Evolutionary conservation across 2,888 invertebrate species (phyloP), one percentile per base, ranked within the genome.

Genomic region (Drosophila mimica): DNA sequence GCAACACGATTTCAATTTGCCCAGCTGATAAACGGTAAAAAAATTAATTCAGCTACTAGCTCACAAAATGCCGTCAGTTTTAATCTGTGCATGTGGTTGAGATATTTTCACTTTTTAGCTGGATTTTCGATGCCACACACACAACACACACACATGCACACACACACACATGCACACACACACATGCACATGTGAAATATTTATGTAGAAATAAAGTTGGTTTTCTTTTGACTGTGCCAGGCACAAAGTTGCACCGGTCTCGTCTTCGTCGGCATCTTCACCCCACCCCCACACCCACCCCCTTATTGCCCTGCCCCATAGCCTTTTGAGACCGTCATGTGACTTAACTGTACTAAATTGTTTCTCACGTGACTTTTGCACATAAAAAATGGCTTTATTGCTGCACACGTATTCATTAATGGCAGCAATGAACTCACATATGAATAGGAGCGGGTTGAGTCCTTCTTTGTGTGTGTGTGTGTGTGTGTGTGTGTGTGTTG

Each of bases 321-420:
- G 25, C 4, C 46, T 25, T 46, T 46, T 25, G 46, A 46, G 46
- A 46, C 43, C 54, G 43, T 57, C 56, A 34, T 74, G 73, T 68
- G 71, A 76, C 73, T 83, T 87, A 87, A 82, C 81, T 78, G 82
- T 82, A 89, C 89, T 88, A 88, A 88, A 88, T 88, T 85, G 89
- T 88, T 89, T 89, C 87, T 88, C 89, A 88, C 87, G 87, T 88
- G 87, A 88, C 87, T 88, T 83, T 74, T 74, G 71, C 75, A 88
- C 87, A 88, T 88, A 88, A 88, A 88, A 88, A 88, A 89, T 89
- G 85, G 80, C 80, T 88, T 88, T 88, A 88, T 88, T 88, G 87
- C 87, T 88, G 89, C 89, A 88, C 87, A 89, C 87, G 85, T 88
- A 88, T 86, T 88, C 87, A 88, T 88, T 88, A 88, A 88, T 88